phyloP scores from a whole-genome alignment of 2,888 invertebrate genomes.

The Steinernema scapterisci region DNA sequence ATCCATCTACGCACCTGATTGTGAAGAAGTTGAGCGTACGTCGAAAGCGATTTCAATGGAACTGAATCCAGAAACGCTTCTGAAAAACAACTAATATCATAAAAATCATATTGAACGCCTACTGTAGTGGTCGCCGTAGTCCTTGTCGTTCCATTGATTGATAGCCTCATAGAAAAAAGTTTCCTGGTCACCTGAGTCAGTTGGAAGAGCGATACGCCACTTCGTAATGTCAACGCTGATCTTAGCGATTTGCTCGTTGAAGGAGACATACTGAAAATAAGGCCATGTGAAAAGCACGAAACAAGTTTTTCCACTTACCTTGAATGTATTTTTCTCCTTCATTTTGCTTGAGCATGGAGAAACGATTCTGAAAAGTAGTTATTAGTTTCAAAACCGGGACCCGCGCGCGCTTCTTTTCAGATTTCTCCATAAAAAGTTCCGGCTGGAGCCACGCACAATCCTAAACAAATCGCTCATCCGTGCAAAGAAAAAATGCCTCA shows the following conservation, averaged over 20 bases:
- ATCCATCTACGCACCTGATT: conserved; percentile 70
- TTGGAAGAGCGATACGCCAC: conserved; percentile 36
- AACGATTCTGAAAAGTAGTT: too few species aligned
- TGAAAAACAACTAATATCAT: conserved; percentile 60
- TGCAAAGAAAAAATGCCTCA: too few species aligned
- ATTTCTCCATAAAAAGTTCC: too few species aligned
- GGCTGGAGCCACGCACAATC: too few species aligned
- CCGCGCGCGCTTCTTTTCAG: too few species aligned
- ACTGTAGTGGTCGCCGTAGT: conserved; percentile 75
- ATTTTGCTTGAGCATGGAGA: not conserved
- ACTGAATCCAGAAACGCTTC: conserved; percentile 78
- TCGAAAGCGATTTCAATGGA: conserved; percentile 75
- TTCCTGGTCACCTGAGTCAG: conserved; percentile 73
- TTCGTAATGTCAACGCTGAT: conserved; percentile 81
- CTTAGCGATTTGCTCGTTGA: conserved; percentile 82
- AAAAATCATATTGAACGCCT: conserved; percentile 73
- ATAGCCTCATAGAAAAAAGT: conserved; percentile 83
- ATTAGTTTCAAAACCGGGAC: too few species aligned
- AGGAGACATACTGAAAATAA: conserved; percentile 68
- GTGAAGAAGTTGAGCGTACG: conserved; percentile 82
- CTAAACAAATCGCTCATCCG: too few species aligned
- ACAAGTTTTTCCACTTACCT: conserved; percentile 19
- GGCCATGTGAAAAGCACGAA: not conserved
- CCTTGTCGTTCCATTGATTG: conserved; percentile 86
- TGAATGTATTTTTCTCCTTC: conserved; percentile 36